Conservation (phyloP, 2,888 invertebrate species). For the Drosophila formosana region DNA sequence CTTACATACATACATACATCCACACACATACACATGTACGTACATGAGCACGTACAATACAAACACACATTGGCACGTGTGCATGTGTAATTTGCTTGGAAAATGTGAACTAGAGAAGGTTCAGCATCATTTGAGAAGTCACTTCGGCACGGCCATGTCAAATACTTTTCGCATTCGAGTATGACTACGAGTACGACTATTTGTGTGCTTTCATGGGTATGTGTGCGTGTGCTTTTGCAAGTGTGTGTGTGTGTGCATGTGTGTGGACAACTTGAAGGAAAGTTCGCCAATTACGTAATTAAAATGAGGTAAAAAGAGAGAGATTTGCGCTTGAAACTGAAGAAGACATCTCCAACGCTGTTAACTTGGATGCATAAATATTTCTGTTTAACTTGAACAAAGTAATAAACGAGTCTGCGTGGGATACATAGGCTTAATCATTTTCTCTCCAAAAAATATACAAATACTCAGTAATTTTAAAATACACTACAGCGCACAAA, state of each 20-base stretch:
- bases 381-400: neutral
- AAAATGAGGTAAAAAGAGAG: neutral
- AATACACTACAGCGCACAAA: too few relatives aligned
- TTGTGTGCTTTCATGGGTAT: neutral
- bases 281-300: constrained; percentile 5
- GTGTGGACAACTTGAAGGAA: neutral
- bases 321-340: neutral
- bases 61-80: constrained; percentile 3
- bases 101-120: constrained; percentile 5
- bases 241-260: neutral
- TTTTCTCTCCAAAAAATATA: too few relatives aligned
- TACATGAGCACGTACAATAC: neutral
- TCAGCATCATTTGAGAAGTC: constrained; percentile 5
- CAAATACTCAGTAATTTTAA: too few relatives aligned
- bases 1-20: neutral
- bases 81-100: constrained; percentile 1
- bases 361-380: neutral
- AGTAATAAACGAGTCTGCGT: neutral
- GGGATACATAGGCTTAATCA: neutral
- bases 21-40: neutral
- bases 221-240: neutral
- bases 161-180: constrained; percentile 3
- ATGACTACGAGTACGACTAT: neutral
- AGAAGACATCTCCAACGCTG: constrained; percentile 1
- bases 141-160: constrained; percentile 5